These are phyloP conservation scores for Listrodromus nycthemerus DNA, from an alignment of 2,888 invertebrate genomes.

Conservation along the genomic window DNA sequence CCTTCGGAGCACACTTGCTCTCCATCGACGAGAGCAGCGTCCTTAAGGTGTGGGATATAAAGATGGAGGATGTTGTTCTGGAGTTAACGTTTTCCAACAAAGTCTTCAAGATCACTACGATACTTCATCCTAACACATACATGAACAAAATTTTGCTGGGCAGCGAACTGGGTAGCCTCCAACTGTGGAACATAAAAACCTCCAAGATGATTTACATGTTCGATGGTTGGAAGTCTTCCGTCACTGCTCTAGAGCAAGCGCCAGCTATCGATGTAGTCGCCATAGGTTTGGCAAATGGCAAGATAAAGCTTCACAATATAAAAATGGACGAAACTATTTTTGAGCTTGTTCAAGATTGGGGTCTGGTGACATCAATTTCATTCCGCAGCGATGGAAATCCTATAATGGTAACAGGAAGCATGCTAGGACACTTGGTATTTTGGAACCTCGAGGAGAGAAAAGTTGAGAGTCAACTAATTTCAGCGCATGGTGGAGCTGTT, in stretches of 20 bases:
- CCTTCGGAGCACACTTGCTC: slow-evolving; percentile 94
- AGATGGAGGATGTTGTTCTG: slow-evolving; percentile 88
- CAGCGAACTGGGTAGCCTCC: slow-evolving; percentile 93
- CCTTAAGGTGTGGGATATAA: slow-evolving; percentile 92
- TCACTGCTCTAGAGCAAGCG: slow-evolving; percentile 93
- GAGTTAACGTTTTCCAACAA: slow-evolving; percentile 89
- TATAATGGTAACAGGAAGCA: slow-evolving; percentile 94
- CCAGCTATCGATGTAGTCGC: slow-evolving; percentile 97
- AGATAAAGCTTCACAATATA: slow-evolving; percentile 94
- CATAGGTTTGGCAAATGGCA: slow-evolving; percentile 93
- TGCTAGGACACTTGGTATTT: slow-evolving; percentile 94
- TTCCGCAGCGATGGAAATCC: slow-evolving; percentile 95
- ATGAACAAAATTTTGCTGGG: slow-evolving; percentile 96
- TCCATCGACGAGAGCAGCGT: slow-evolving; percentile 92
- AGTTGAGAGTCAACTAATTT: slow-evolving; percentile 91
- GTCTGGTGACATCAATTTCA: slow-evolving; percentile 92
- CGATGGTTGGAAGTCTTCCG: slow-evolving; percentile 89
- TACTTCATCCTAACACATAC: slow-evolving; percentile 98
- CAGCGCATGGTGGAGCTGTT: slow-evolving; percentile 91
- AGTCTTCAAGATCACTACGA: slow-evolving; percentile 91
- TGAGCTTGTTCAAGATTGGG: slow-evolving; percentile 96
- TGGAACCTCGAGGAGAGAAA: slow-evolving; percentile 96
- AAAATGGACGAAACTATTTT: slow-evolving; percentile 93
- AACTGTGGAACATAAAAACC: slow-evolving; percentile 95
- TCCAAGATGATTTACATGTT: slow-evolving; percentile 92